A percentile compares a stretch with the other conserved stretches of the same genome.
Evolutionary conservation across 2,888 invertebrate genomes (phyloP).

Genomic region (Timema podura): DNA sequence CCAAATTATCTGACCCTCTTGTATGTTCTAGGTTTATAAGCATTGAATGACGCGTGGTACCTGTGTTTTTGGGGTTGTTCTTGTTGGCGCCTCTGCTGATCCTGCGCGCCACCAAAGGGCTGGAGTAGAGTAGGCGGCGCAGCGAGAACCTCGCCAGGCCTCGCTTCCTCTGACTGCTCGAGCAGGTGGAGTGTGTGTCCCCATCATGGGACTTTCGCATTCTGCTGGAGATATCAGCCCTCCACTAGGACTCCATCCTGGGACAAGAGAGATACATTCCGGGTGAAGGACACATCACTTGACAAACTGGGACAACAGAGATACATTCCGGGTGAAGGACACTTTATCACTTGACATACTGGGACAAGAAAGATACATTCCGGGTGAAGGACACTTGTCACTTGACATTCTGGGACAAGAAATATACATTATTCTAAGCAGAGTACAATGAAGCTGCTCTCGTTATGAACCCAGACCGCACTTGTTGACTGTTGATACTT

Average conservation of each 20-base stretch:
- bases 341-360: background rate
- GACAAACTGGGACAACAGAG: too few species aligned
- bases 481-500: too few species aligned
- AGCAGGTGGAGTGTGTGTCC: slow-evolving; percentile 34
- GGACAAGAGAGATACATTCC: background rate
- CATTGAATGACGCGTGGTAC: too few species aligned
- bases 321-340: too few species aligned
- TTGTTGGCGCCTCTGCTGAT: slow-evolving; percentile 48
- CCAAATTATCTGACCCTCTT: too few species aligned
- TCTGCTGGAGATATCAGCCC: slow-evolving; percentile 8
- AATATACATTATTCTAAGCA: too few species aligned
- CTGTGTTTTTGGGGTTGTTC: slow-evolving; percentile 29
- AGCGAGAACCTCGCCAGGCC: slow-evolving; percentile 60
- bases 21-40: too few species aligned
- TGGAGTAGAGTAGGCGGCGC: slow-evolving; percentile 64
- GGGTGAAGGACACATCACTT: too few species aligned
- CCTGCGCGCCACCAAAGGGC: slow-evolving; percentile 63
- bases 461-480: too few species aligned
- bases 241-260: background rate
- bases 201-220: slow-evolving; percentile 29
- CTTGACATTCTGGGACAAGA: too few species aligned
- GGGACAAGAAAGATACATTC: background rate
- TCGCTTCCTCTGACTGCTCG: slow-evolving; percentile 45
- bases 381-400: too few species aligned
- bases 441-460: too few species aligned